These are phyloP conservation scores for Charanyca ferruginea DNA, from an alignment of 2,888 invertebrate species.

Conservation along the genomic window DNA sequence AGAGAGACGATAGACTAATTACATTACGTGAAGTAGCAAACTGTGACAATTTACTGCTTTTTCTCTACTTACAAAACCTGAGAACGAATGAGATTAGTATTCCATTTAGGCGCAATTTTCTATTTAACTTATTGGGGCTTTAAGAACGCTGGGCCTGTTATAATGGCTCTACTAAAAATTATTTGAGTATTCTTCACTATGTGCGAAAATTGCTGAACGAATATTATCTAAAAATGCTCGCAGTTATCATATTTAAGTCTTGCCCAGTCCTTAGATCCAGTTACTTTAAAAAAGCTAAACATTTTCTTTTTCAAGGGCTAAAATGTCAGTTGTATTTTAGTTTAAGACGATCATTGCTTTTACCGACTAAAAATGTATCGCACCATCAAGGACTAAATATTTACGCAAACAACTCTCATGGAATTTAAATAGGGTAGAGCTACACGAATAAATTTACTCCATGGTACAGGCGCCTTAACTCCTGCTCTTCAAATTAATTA, in stretches of 20 bases:
- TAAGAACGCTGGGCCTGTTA: not conserved
- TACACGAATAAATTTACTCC: conserved; percentile 30
- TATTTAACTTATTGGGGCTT: conserved; percentile 46
- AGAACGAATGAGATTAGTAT: conserved; percentile 61
- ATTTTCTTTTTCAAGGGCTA: not conserved
- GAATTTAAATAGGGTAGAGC: conserved; percentile 36
- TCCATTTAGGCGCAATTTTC: conserved; percentile 58
- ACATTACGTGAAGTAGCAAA: conserved; percentile 63
- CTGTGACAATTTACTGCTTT: conserved; percentile 61
- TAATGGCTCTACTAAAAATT: conserved; percentile 1
- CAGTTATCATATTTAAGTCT: no score
- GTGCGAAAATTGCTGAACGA: not conserved
- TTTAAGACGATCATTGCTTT: not conserved
- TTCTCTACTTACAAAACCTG: conserved; percentile 52
- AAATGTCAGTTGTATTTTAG: not conserved
- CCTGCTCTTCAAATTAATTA: conserved; percentile 69
- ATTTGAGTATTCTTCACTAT: not conserved
- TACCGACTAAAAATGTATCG: not conserved
- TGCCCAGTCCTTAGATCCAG: no score
- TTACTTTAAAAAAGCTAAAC: no score
- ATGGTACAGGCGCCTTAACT: conserved; percentile 24
- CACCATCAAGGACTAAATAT: not conserved
- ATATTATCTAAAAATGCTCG: no score
- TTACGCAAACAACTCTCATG: conserved; percentile 10
- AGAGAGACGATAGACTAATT: conserved; percentile 58